Conservation (phyloP, 1,140 invertebrate genomes). For the Chironomus tepperi region DNA sequence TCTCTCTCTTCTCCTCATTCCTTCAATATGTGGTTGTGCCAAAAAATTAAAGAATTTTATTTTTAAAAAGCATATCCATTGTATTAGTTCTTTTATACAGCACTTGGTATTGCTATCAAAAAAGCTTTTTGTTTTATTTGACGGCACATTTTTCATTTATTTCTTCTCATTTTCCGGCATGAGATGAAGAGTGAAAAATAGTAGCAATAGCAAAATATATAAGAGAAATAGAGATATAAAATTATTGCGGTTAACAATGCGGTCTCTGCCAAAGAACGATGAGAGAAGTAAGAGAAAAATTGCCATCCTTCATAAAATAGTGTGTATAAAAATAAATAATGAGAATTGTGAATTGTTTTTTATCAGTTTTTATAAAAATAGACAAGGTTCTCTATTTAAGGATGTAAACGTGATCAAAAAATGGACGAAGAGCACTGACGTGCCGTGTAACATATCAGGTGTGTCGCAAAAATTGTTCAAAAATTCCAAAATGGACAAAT, state of each 20-base stretch:
- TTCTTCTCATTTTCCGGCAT: too few species aligned
- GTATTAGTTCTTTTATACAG: background rate
- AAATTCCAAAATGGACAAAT: too few species aligned
- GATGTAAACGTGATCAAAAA: too few species aligned
- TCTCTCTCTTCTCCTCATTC: too few species aligned
- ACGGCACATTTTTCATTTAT: constrained; percentile 8
- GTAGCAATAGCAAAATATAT: background rate
- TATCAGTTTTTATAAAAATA: too few species aligned
- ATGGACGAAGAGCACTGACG: too few species aligned
- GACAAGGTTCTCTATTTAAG: too few species aligned
- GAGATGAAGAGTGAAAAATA: background rate
- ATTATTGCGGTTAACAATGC: constrained; percentile 6
- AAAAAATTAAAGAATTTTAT: background rate
- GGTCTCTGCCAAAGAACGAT: background rate
- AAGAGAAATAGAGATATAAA: background rate
- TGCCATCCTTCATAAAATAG: background rate
- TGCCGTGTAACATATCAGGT: too few species aligned
- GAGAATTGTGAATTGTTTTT: too few species aligned
- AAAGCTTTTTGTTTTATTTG: background rate
- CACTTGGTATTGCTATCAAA: background rate
- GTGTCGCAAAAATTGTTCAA: too few species aligned
- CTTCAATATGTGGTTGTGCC: background rate
- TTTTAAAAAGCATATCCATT: background rate
- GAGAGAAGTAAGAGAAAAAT: background rate
- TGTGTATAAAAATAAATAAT: background rate